Evolutionary conservation across 2,797 vertebrate genomes (phyloP), one percentile per base, ranked within the genome.

Genomic region (Sebastes vulpes): DNA sequence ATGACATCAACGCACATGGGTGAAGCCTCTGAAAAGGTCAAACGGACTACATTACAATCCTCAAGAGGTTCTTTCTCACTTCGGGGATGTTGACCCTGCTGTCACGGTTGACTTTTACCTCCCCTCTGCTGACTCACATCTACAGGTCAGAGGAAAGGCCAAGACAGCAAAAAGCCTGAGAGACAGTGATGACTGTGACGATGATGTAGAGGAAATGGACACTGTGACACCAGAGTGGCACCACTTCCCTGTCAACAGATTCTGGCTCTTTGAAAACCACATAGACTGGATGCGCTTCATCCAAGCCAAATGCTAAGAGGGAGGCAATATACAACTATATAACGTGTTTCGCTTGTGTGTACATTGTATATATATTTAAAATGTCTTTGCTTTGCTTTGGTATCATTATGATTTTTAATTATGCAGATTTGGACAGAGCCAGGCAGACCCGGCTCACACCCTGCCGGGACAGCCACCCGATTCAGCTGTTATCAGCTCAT

Each of bases 11-110:
- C 77, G 78, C 73, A 48, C 75, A 68, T 25, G 70, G 52, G 11
- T 12, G 23, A 69, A 68, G 38, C 67, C 11, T 42, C 57, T 68
- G 72, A 66, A 86, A 91, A 90, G 84, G 85, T 91, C 83, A 85
- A 81, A 77, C 38, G 2, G 16, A 59, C 56, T 75, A 75, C 50
- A 58, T 81, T 25, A 58, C 20, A 67, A 23, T 48, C 38, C 63
- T 9, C 50, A 12, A 66, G 67, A 42, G 53, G 16, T 59, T 52
- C 7, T 12, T 46, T 23, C 63, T 72, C 28, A 67, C 53, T 10
- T 76, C 14, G 28, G 21, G 38, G 42, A 52, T 38, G 75, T 68
- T 10, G 7, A 21, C 60, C 3, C 9, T 5, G 25, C 59, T 78
- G 75, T 63, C 65, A 68, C 23, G 6, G 12, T 29, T 23, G 25